Evolutionary conservation across 2,113 vertebrate genomes (phyloP), one percentile per base, ranked within the genome.

Genomic region (Diphyllodes magnificus): DNA sequence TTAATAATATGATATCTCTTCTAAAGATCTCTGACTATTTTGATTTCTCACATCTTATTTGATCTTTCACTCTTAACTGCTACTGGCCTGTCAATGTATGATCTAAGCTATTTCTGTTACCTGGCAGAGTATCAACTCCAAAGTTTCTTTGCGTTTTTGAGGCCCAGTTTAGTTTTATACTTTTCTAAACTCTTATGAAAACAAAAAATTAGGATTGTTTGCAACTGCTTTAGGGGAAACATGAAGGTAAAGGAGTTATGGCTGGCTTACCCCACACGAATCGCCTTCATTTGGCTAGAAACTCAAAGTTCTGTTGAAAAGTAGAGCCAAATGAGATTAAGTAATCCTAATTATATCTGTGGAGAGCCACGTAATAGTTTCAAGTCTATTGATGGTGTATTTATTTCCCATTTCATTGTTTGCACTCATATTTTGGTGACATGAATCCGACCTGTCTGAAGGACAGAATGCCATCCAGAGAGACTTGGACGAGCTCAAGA

Each of bases 131-230:
- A 86, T 86, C 76, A 78, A 4, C 11, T 54, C 37, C 7, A 4
- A 83, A 61, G 39, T 47, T 59, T 51, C 51, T 93, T 59, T 30
- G 8, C 66, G 6, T 79, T 84, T 84, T 70, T 92, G 25, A 89
- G 76, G 66, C 72, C 66, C 23, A 1, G 15, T 39, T 81, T 83
- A 65, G 30, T 63, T 73, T 83, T 45, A 28, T 70, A 30, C 9
- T 88, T 90, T 78, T 21, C 65, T 66, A 64, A 79, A 54, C 18
- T 53, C 61, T 77, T 86, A 80, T 45, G 85, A 76, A 95, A 95
- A 86, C 23, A 88, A 91, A 71, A 69, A 83, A 80, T 7, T 15
- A 16, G 13, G 18, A 63, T 64, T 72, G 18, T 63, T 95, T 96
- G 50, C 39, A 77, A 28, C 22, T 64, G 44, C 14, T 90, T 24